Evolutionary conservation across 2,888 invertebrate species (phyloP), one percentile per base, ranked within the genome.

Genomic region (Hesperia comma): DNA sequence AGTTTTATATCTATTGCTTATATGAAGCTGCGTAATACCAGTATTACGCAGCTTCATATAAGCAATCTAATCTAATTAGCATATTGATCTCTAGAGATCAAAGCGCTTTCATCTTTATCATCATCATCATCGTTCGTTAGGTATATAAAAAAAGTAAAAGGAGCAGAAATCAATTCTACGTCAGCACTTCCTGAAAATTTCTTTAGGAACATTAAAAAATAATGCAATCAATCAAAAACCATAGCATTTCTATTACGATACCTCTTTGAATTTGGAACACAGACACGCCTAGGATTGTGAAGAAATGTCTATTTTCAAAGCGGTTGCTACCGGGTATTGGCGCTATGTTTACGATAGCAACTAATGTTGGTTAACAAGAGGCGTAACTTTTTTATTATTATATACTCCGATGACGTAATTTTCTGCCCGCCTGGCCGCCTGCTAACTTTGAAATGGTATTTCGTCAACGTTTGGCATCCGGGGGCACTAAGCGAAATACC

Each of bases 361-460:
- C 15, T 41, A 12, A 46, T 46, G 6, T 15, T 46, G 17, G 46
- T 46, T 17, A 8, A 46, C 7, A 46, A 46, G 46, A 7, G 17
- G 46, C 46, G 46, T 46, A 17, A 46, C 49, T 49, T 49, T 49
- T 49, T 49, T 3, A 8, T 19, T 19, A 49, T 49, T 49, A 49
- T 49, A 19, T 19, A 49, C 49, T 49, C 1, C 19, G 17, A 12
- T 19, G 49, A 49, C 19, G 49, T 49, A 49, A 49, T 19, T 19
- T 17, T 6, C 43, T 49, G 49, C 49, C 19, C 2, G 12, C 46
- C 33, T 6, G 33, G 8, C 37, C 19, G 8, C 37, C 19, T 10
- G 19, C 49, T 19, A 17, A 49, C 8, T 49, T 19, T 49, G 19
- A 12, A 49, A 19, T 2, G 17, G 17, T 19, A 49, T 49, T 49